phyloP scores from a whole-genome alignment of 2,797 vertebrate species.

The Malurus leucopterus region DNA sequence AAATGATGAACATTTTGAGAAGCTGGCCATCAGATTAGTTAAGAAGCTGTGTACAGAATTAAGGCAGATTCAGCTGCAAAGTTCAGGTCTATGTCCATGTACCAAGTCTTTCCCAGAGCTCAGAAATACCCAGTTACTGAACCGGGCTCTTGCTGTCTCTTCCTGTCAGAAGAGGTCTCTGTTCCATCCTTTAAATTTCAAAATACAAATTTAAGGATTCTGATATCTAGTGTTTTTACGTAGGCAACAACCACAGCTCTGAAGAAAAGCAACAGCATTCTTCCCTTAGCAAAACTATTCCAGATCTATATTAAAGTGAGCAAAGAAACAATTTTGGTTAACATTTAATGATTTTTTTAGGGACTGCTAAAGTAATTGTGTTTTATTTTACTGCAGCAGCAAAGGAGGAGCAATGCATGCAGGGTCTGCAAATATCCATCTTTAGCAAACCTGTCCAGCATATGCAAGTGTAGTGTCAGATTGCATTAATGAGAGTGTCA shows the following conservation, averaged over 20 bases:
- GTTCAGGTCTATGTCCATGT: not conserved
- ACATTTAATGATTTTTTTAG: not conserved
- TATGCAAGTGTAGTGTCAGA: not conserved
- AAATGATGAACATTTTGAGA: not conserved
- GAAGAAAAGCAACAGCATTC: not conserved
- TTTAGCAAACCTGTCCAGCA: not conserved
- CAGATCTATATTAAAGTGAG: not conserved
- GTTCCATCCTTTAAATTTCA: not conserved
- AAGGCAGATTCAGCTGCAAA: not conserved
- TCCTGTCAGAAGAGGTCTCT: not conserved
- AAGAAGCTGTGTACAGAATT: not conserved
- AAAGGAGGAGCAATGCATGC: not conserved
- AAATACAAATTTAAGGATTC: not conserved
- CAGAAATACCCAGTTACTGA: not conserved
- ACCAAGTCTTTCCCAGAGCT: not conserved
- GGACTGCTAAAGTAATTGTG: not conserved
- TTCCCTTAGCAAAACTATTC: not conserved
- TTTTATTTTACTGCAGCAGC: not conserved
- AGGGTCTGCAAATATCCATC: not conserved
- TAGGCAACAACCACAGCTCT: not conserved
- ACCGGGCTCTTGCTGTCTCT: not conserved
- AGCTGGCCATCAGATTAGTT: not conserved
- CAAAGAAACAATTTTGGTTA: not conserved
- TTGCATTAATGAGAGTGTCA: not conserved
- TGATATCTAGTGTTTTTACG: not conserved